Base-by-base conservation (phyloP, 2,113 vertebrate species). In the Corythoichthys intestinalis region DNA sequence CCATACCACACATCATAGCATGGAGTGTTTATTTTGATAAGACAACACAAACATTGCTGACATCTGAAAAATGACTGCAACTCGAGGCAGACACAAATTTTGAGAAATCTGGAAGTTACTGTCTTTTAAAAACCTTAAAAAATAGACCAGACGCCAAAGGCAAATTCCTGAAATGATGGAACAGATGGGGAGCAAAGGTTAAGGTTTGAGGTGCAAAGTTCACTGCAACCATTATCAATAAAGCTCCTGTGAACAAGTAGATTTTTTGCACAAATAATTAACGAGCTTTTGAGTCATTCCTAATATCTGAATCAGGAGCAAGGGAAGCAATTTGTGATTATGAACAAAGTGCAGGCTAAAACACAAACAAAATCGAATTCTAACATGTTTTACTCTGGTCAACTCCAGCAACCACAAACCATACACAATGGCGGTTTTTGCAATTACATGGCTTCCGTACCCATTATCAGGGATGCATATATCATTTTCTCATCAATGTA, bases 121-220 rank as follows among this genome's bases (percentile, higher is more conserved):
- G 73, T 79, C 70, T 74, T 67, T 74, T 41, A 41, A 41, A 53
- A 76, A 73, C 64, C n/a, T 49, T 81, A 70, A 81, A 77, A 35
- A 46, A 74, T 50, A 59, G 49, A 70, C 10, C 48, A 46, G 80
- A 80, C 37, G 70, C 82, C 75, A 60, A 63, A 77, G 77, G 83
- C 77, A 73, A 84, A 89, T 89, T 87, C 79, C 74, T 76, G 60
- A 75, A 67, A 80, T 83, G 86, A 88, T 83, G 65, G 68, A 87
- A 80, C 78, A 56, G 37, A 71, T 41, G 63, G 64, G 74, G 86
- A 72, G 73, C 83, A 86, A 73, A 85, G 89, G 87, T 91, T 83
- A 87, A 89, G 80, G 83, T 85, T 47, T 83, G 72, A 66, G 74
- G 88, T 68, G 72, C 85, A 87, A 54, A 90, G 89, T 86, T 87